phyloP scores from a whole-genome alignment of 2,113 vertebrate species.

The Malurus melanocephalus region DNA sequence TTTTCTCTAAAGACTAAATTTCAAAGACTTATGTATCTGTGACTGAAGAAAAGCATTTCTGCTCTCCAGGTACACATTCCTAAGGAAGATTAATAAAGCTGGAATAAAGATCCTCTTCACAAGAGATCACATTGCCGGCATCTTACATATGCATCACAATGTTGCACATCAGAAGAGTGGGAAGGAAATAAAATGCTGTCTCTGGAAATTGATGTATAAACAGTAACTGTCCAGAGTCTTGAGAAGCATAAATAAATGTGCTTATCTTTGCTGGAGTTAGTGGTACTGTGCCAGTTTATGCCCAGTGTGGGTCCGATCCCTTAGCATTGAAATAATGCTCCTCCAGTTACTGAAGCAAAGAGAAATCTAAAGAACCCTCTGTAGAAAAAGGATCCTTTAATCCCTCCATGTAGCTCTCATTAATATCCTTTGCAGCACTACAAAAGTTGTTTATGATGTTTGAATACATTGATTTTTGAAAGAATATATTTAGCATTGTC shows the following conservation, averaged over 20 bases:
- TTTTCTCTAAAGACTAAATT: conserved; percentile 60
- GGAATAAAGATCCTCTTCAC: conserved; percentile 42
- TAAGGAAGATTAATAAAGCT: conserved; percentile 63
- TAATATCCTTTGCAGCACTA: background rate
- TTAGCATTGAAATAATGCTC: background rate
- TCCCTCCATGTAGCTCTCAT: background rate
- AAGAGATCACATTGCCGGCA: conserved; percentile 21
- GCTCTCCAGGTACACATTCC: conserved; percentile 58
- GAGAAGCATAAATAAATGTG: background rate
- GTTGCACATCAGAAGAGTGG: background rate
- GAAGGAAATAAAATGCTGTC: conserved; percentile 14
- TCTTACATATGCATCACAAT: background rate
- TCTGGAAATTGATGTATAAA: background rate
- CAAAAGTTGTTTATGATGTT: background rate
- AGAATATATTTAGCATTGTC: background rate
- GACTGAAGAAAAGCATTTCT: conserved; percentile 44
- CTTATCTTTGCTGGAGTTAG: background rate
- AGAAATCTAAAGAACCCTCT: background rate
- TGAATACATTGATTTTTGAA: background rate
- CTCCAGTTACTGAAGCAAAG: background rate
- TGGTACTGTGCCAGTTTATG: background rate
- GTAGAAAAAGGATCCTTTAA: background rate
- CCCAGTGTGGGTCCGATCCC: background rate
- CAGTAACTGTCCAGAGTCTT: background rate
- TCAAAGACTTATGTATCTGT: conserved; percentile 64